These are phyloP conservation scores for Nasonia giraulti DNA, from an alignment of 1,140 invertebrate species.

Conservation along the genomic window DNA sequence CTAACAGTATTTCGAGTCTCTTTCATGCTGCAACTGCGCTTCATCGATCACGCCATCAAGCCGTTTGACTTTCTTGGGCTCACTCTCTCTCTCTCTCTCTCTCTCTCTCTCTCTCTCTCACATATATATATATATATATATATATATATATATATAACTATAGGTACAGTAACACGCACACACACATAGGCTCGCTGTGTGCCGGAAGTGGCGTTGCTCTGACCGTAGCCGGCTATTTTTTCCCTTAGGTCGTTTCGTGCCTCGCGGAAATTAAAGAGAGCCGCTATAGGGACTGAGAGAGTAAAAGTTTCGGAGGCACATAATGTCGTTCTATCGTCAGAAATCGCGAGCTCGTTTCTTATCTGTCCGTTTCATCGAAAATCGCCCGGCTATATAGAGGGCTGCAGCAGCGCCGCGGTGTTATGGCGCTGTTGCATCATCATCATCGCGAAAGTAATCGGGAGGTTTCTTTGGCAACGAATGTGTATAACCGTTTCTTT, in stretches of 20 bases:
- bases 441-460: constrained; percentile 8
- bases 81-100: no score
- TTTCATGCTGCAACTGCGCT: constrained; percentile 40
- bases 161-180: background rate
- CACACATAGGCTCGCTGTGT: no score
- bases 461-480: constrained; percentile 32
- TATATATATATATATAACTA: background rate
- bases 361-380: constrained; percentile 24
- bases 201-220: constrained; percentile 18
- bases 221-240: background rate
- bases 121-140: background rate
- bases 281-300: background rate
- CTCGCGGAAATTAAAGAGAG: constrained; percentile 25
- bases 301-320: constrained; percentile 31
- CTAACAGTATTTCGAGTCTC: constrained; percentile 48
- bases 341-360: constrained; percentile 28
- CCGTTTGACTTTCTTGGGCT: constrained; percentile 28
- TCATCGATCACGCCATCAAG: constrained; percentile 53
- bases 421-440: constrained; percentile 25
- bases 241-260: background rate
- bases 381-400: background rate
- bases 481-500: constrained; percentile 8
- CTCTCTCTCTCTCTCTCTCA: no score
- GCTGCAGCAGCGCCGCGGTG: background rate
- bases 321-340: constrained; percentile 3